Conservation (phyloP, 2,113 vertebrate species). For the Lasiurus cinereus region DNA sequence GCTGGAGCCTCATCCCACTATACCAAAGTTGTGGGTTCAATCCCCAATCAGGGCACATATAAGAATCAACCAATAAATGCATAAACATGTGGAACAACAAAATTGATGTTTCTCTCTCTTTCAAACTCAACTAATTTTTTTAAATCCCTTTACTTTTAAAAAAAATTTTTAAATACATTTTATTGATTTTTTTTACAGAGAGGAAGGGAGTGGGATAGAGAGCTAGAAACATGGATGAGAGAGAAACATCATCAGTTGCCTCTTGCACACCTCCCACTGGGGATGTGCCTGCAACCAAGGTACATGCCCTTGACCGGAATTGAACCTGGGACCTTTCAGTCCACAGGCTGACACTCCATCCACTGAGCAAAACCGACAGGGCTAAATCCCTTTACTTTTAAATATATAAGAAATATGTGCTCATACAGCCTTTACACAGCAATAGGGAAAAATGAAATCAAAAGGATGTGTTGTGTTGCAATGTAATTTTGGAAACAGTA, state of each 20-base stretch:
- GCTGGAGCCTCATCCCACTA: not conserved
- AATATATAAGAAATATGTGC: not conserved
- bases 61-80: not conserved
- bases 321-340: no score
- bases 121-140: not conserved
- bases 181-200: no score
- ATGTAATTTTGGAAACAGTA: conserved; percentile 17
- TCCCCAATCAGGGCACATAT: not conserved
- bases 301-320: no score
- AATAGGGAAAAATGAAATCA: not conserved
- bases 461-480: not conserved
- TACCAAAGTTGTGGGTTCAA: not conserved
- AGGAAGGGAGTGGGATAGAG: no score
- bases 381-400: conserved; percentile 6
- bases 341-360: no score
- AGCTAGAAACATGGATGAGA: no score
- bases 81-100: not conserved
- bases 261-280: no score
- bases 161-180: no score
- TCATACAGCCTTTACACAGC: not conserved
- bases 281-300: no score
- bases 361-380: no score
- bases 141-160: not conserved
- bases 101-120: not conserved
- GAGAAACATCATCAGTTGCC: no score